Evolutionary conservation across 2,888 invertebrate genomes (phyloP), one percentile per base, ranked within the genome.

Genomic region (Julus scanicus): DNA sequence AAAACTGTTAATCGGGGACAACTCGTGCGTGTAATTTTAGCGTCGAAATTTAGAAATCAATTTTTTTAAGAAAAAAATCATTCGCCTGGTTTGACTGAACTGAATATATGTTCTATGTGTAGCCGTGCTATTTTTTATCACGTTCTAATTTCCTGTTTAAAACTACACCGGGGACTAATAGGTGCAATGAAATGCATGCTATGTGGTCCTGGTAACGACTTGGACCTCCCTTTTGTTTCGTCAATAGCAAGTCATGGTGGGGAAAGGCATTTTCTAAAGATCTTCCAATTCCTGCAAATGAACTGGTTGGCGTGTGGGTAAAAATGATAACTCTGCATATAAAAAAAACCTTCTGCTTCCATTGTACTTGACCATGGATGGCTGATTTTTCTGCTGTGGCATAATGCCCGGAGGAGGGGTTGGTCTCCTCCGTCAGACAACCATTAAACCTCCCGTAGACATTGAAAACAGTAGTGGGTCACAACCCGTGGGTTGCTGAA

Each of bases 351-450:
- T 63, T 8, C 20, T n/a, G 63, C 63, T 63, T 63, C 63, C 63
- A 63, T 63, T 63, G 63, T 63, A 63, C 63, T 63, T 63, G 63
- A 63, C 63, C 63, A 63, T 63, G 63, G 63, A 63, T 63, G 63
- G 63, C 63, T 63, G 63, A 15, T 8, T 63, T n/a, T 63, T 63
- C n/a, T 63, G 63, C 63, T 17, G 17, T 63, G 63, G 63, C 63
- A 63, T 63, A 63, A 63, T n/a, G 63, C 63, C 63, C 63, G 63
- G 63, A 63, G 63, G 63, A 63, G 63, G 63, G 63, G 63, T n/a
- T 63, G 63, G 17, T 17, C 63, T 63, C 63, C 63, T 63, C 63
- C 63, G 17, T 17, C 63, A 63, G 63, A 63, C 63, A 63, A 63
- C n/a, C 63, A 63, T 63, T 15, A 63, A 63, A 63, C 63, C 63